These are phyloP conservation scores for Desmodus rotundus DNA, from an alignment of 2,113 vertebrate species.

Conservation along the genomic window DNA sequence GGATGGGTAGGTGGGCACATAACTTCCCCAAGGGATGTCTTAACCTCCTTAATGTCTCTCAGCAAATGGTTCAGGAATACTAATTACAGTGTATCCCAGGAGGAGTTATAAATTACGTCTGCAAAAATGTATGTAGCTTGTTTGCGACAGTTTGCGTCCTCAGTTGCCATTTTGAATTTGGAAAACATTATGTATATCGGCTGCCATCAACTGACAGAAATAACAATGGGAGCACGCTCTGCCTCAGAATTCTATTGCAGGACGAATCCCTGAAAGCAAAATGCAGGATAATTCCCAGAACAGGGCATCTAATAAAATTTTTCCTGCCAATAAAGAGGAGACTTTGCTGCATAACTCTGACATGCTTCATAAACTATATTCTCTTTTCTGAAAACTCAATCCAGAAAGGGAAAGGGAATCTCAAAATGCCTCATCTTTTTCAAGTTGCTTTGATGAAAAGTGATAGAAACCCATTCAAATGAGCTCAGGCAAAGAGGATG, in stretches of 20 bases:
- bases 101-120: not conserved
- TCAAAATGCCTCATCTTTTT: not conserved
- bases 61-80: not conserved
- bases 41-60: not conserved
- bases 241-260: not conserved
- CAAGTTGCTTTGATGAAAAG: not conserved
- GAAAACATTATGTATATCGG: not conserved
- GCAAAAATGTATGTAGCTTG: not conserved
- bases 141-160: conserved; percentile 42
- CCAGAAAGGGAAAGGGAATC: not conserved
- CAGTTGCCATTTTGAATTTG: conserved; percentile 37
- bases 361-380: not conserved
- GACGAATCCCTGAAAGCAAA: not conserved
- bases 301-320: not conserved
- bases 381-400: not conserved
- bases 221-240: not conserved
- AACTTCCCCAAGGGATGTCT: not conserved
- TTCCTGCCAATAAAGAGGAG: not conserved
- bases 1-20: not conserved
- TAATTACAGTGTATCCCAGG: not conserved
- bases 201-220: not conserved
- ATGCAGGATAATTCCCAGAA: not conserved
- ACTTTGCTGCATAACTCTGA: not conserved
- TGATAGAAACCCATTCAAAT: not conserved
- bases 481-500: not conserved